Percentiles rank a stretch among this genome's conserved stretches.
Conservation (phyloP, 1,140 invertebrate genomes). For the Cyphomyrmex costatus region DNA sequence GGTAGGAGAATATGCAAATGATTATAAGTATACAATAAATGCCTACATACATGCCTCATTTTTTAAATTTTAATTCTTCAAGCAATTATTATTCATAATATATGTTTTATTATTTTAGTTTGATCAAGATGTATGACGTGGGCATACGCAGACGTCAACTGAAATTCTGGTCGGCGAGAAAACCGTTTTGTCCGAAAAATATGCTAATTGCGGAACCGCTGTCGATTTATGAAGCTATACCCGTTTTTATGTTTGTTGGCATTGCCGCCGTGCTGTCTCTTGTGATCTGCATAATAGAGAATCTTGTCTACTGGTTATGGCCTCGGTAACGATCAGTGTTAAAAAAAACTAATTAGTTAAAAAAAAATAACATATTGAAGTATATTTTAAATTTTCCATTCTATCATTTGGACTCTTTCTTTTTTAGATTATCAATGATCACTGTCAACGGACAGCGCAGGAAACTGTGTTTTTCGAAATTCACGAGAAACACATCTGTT, state of each 20-base stretch:
- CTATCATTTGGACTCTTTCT: slow-evolving; percentile 14
- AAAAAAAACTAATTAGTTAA: background rate
- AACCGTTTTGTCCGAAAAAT: slow-evolving; percentile 65
- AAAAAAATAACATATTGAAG: background rate
- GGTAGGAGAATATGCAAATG: slow-evolving; percentile 60
- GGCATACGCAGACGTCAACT: slow-evolving; percentile 67
- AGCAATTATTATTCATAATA: background rate
- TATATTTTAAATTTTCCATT: background rate
- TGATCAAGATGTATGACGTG: slow-evolving; percentile 63
- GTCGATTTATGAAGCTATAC: slow-evolving; percentile 69
- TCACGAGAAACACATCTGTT: background rate
- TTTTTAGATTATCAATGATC: slow-evolving; percentile 31
- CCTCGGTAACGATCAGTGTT: slow-evolving; percentile 25
- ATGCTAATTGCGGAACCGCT: slow-evolving; percentile 66
- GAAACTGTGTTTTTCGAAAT: background rate
- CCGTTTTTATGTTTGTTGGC: slow-evolving; percentile 63
- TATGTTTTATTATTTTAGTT: slow-evolving; percentile 50
- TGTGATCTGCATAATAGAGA: slow-evolving; percentile 64
- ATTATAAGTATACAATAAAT: background rate
- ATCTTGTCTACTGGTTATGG: slow-evolving; percentile 39
- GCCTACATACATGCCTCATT: background rate
- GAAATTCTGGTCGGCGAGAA: slow-evolving; percentile 69
- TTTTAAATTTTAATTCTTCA: slow-evolving; percentile 7
- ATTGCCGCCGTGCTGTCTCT: slow-evolving; percentile 44
- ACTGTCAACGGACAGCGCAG: too few relatives aligned